Conservation (phyloP, 2,888 invertebrate genomes). For the Campaea margaritaria region DNA sequence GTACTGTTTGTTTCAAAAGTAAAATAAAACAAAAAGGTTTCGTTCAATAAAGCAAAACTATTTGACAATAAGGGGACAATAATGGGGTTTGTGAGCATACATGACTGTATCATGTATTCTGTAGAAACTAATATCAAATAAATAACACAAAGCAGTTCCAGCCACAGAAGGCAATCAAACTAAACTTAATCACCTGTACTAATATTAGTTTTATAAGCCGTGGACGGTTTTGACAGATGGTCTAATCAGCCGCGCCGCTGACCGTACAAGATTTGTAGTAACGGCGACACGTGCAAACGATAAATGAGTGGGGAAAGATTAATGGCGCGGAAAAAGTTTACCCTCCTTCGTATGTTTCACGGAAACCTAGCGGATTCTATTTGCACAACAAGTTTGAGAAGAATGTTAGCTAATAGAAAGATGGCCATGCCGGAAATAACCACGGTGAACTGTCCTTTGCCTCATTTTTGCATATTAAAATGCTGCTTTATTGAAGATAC, state of each 20-base stretch:
- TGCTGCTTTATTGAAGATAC: too few relatives aligned
- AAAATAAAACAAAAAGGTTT: too few relatives aligned
- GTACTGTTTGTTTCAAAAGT: too few relatives aligned
- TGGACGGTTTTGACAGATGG: slow-evolving; percentile 49
- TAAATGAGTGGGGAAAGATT: slow-evolving; percentile 66
- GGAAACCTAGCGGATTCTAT: slow-evolving; percentile 47
- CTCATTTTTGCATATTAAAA: too few relatives aligned
- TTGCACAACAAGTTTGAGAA: slow-evolving; percentile 49
- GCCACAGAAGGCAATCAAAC: slow-evolving; percentile 10
- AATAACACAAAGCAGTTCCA: background rate
- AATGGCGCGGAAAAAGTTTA: slow-evolving; percentile 65
- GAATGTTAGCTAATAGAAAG: slow-evolving; percentile 35
- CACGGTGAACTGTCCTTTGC: slow-evolving; percentile 20
- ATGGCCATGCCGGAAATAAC: slow-evolving; percentile 27
- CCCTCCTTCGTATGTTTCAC: slow-evolving; percentile 53
- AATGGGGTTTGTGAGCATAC: too few relatives aligned
- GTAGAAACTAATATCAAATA: too few relatives aligned
- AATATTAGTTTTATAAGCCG: slow-evolving; percentile 34
- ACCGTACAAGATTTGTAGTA: slow-evolving; percentile 58
- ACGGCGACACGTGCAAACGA: slow-evolving; percentile 62
- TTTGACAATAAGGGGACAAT: too few relatives aligned
- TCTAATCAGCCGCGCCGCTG: slow-evolving; percentile 53
- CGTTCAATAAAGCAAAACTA: too few relatives aligned
- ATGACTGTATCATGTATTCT: too few relatives aligned
- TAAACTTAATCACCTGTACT: slow-evolving; percentile 11